Evolutionary conservation across 2,113 vertebrate species (phyloP).

Genomic region (Microcebus lehilahytsara): DNA sequence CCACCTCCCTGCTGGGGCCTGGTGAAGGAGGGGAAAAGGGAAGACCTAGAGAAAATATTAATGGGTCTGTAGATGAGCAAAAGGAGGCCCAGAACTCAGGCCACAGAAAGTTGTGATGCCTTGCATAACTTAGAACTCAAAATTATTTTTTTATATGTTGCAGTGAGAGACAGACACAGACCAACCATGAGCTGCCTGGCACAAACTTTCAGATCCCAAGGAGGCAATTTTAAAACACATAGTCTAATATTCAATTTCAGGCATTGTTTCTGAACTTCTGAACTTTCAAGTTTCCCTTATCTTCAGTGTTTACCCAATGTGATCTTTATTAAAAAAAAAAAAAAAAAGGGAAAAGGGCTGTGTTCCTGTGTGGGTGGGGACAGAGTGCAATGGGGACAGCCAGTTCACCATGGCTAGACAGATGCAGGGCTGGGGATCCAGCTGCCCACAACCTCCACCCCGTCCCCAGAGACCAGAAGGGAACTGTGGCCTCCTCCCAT

Average conservation of each 20-base stretch:
- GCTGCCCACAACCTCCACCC: not conserved
- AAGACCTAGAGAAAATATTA: not conserved
- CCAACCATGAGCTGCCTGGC: not conserved
- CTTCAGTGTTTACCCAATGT: not conserved
- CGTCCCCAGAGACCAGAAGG: not conserved
- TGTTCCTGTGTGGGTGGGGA: not conserved
- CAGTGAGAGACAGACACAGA: not conserved
- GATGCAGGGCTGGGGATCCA: not conserved
- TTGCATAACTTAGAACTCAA: not conserved
- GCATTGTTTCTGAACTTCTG: not conserved
- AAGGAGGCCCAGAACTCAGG: not conserved
- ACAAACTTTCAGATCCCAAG: not conserved
- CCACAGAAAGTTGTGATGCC: not conserved
- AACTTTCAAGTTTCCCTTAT: conserved; percentile 23
- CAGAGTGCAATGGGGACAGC: not conserved
- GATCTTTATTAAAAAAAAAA: not conserved
- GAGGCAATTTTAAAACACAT: not conserved
- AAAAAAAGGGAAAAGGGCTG: not conserved
- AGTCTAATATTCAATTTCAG: not conserved
- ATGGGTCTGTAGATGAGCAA: not conserved
- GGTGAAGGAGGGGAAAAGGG: not conserved
- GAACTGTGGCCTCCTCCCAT: not conserved
- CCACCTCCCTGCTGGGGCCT: not conserved
- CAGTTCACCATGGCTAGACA: not conserved
- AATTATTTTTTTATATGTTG: not conserved